A percentile compares a stretch with the other conserved stretches of the same genome.
These are phyloP conservation scores for Choreutis nemorana DNA, from an alignment of 2,888 invertebrate genomes.

Conservation along the genomic window DNA sequence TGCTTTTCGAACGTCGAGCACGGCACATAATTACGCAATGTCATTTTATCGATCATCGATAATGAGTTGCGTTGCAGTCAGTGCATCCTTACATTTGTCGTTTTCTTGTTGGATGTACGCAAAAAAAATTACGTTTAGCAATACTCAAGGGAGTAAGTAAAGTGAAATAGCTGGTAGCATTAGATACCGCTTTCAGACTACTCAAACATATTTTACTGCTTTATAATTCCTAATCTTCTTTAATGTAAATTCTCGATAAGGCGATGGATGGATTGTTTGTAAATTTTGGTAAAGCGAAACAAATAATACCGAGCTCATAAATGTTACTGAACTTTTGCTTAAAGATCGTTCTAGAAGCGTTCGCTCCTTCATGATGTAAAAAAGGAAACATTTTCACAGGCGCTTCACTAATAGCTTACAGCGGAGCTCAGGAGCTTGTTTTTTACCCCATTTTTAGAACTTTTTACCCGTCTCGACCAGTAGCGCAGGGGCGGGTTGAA, in stretches of 20 bases:
- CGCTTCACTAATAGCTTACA: slow-evolving; percentile 28
- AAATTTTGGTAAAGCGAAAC: slow-evolving; percentile 6
- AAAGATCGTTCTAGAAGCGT: too few relatives aligned
- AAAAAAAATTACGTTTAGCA: too few relatives aligned
- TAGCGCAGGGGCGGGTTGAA: slow-evolving; percentile 26
- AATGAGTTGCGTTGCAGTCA: slow-evolving; percentile 19
- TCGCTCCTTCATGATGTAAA: slow-evolving; percentile 23
- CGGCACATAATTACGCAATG: slow-evolving; percentile 17
- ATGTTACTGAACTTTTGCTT: slow-evolving; percentile 18
- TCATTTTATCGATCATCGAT: slow-evolving; percentile 27
- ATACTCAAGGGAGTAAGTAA: too few relatives aligned
- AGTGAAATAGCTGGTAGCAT: too few relatives aligned
- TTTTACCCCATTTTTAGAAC: slow-evolving; percentile 30
- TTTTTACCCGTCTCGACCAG: slow-evolving; percentile 36
- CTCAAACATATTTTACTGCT: too few relatives aligned
- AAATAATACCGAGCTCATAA: slow-evolving; percentile 6
- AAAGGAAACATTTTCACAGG: slow-evolving; percentile 24
- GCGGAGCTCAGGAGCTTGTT: slow-evolving; percentile 22
- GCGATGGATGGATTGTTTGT: neutral
- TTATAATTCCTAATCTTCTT: neutral
- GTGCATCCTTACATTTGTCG: too few relatives aligned
- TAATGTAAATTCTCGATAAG: slow-evolving; percentile 1
- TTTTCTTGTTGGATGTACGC: too few relatives aligned
- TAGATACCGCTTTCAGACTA: too few relatives aligned
- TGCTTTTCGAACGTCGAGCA: slow-evolving; percentile 35